Conservation (phyloP, 2,113 vertebrate genomes). For the Phoenicopterus ruber region DNA sequence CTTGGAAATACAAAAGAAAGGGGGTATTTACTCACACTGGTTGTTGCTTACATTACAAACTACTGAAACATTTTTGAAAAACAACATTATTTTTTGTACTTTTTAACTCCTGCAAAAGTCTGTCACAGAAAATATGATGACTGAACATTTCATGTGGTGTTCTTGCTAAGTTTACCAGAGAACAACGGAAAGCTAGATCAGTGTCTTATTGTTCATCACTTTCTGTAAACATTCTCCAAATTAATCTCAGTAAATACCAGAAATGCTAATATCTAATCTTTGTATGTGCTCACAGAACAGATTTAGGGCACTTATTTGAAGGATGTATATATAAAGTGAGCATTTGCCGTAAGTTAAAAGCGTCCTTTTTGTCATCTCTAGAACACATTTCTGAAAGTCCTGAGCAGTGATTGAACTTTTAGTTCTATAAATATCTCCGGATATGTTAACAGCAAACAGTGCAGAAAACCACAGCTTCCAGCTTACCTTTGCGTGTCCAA, state of each 20-base stretch:
- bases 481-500: fast-evolving
- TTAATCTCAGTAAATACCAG: slow-evolving; percentile 1
- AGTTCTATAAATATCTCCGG: neutral
- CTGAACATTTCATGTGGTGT: neutral
- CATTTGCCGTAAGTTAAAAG: neutral
- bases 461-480: neutral
- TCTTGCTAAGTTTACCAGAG: neutral
- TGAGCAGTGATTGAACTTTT: neutral
- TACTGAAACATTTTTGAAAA: neutral
- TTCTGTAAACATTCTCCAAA: neutral
- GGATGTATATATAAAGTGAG: neutral
- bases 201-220: neutral
- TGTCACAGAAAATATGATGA: neutral
- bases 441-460: neutral
- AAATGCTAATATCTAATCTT: neutral
- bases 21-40: neutral
- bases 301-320: slow-evolving; percentile 13
- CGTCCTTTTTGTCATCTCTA: neutral
- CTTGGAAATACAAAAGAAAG: neutral
- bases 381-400: neutral
- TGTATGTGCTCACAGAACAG: neutral
- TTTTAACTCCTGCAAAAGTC: neutral
- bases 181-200: neutral
- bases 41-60: neutral
- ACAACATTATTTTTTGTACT: neutral